Evolutionary conservation across 1,140 invertebrate species (phyloP), one percentile per base, ranked within the genome.

Genomic region (Lepidostoma basale): DNA sequence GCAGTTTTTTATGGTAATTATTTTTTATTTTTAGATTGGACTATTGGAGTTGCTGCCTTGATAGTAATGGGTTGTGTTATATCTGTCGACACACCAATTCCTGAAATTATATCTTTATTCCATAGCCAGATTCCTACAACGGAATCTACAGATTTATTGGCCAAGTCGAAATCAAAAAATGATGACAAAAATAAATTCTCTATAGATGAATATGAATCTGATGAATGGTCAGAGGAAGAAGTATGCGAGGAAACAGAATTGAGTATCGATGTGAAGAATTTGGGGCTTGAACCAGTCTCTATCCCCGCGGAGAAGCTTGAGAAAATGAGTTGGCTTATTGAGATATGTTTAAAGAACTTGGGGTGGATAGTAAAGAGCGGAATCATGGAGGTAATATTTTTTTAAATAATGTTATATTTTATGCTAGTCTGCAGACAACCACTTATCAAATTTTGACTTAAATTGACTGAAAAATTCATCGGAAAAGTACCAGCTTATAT

Each of bases 61-160:
- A 87, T 92, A 28, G 89, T 92, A 44, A 87, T 94, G 73, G 91
- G 92, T 33, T 88, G 89, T 67, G 79, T 94, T 39, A 80, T 91
- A 22, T 87, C 87, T 36, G 81, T 86, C 18, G 88, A 90, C 76
- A 88, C 87, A 44, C 83, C 78, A 76, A 77, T 62, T 14, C 49
- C 62, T 20, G 56, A 67, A 74, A 74, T 58, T 60, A 69, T 54
- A 76, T 77, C 30, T 65, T 60, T 59, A 42, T 59, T 59, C 8
- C 18, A 40, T 16, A 54, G 33, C 14, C 2, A 49, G n/a, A 49
- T 12, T 23, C 49, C 28, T 14, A 16, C 49, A 6, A 5, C 49
- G 3, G 49, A 30, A 10, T 18, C 20, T 9, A 20, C 14, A 0
- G 20, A 2, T 10, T 54, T 18, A 28, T 14, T 30, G 33, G 20